Base-by-base conservation (phyloP, 2,888 invertebrate species). In the Trileptium ribeirensis region DNA sequence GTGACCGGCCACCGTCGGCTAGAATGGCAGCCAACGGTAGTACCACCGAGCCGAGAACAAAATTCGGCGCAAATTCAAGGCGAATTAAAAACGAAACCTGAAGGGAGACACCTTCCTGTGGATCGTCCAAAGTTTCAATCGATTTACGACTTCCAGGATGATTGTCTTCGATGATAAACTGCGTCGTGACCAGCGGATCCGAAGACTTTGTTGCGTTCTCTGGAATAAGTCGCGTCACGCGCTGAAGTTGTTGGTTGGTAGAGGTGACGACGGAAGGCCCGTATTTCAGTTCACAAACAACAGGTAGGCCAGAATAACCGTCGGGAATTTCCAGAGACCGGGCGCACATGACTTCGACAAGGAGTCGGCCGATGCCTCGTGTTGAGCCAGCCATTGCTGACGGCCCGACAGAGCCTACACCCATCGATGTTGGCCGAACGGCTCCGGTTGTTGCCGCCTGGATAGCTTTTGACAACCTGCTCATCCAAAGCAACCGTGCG, bases 381-480 rank as follows among this genome's bases (percentile, higher is more conserved):
- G 1, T 1, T 34, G 67, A 24, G 33, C 34, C 34, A 1, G 19
- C 1, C 33, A 8, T 36, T 36, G 1, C 1, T 70, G 74, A n/a
- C n/a, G 24, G 36, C 15, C 64, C 34, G n/a, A 1, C 24, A 24
- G 29, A 29, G 19, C 31, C 29, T 2, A 31, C 36, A 34, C 37
- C 38, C 33, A 77, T 15, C 19, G 39, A 74, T 24, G 38, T 74
- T n/a, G 74, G 39, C 67, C 1, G 8, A 0, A 1, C 37, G 40
- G 24, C 1, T n/a, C 1, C 37, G 1, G 51, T 34, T 2, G 24
- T 29, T 24, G 24, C 19, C 33, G 29, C 37, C 38, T 80, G 38
- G 3, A 86, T 82, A 0, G 85, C 84, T 70, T 84, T 84, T 31
- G 83, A 80, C 78, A 86, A 79, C 78, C 85, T 84, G 36, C 81